Evolutionary conservation across 2,113 vertebrate genomes (phyloP).

Genomic region (Coturnix japonica): DNA sequence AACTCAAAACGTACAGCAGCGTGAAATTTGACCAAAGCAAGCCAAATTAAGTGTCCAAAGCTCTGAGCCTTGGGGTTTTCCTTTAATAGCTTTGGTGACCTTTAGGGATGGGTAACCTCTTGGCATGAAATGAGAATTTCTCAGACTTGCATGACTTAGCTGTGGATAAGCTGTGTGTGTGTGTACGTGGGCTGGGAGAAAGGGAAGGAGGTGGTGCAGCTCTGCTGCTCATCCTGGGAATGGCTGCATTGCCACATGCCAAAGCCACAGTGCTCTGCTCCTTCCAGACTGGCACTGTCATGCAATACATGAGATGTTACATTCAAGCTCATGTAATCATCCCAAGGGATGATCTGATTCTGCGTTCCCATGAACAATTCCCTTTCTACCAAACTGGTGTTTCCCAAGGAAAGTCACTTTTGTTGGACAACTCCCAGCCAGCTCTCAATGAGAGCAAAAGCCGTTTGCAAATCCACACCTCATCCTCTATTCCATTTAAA

Average conservation of each 20-base stretch:
- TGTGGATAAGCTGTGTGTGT: accelerated
- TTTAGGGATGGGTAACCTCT: conserved; percentile 19
- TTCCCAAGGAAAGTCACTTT: background rate
- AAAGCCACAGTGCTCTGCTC: background rate
- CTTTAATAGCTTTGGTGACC: conserved; percentile 47
- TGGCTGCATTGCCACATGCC: background rate
- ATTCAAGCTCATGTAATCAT: background rate
- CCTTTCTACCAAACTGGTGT: background rate
- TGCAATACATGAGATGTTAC: background rate
- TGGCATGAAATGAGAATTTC: background rate
- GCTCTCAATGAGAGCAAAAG: background rate
- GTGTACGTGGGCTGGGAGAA: background rate
- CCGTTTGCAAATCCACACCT: conserved; percentile 63
- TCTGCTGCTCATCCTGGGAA: no score
- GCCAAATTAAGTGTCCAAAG: conserved; percentile 49
- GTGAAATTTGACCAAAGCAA: conserved; percentile 55
- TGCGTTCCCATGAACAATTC: background rate
- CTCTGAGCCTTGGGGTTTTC: background rate
- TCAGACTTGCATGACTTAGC: background rate
- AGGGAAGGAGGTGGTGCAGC: background rate
- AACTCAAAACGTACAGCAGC: conserved; percentile 48
- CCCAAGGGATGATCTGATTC: background rate
- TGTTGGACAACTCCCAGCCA: background rate
- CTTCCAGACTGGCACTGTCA: background rate
- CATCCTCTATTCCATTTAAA: conserved; percentile 69